These are phyloP conservation scores for Etheostoma nigrum DNA, from an alignment of 2,797 vertebrate species.

Conservation along the genomic window DNA sequence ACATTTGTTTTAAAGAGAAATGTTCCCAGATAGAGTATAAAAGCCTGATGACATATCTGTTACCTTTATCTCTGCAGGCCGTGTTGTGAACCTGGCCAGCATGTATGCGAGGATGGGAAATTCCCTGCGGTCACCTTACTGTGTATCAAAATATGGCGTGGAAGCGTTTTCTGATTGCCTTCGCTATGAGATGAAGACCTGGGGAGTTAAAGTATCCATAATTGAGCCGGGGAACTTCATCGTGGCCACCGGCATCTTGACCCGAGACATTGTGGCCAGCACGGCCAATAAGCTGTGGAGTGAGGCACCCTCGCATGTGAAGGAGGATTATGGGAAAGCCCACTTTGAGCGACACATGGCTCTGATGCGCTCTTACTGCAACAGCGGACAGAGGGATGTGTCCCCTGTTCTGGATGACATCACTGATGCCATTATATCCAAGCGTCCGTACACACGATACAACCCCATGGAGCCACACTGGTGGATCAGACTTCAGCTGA, in stretches of 20 bases:
- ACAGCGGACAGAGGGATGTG: constrained; percentile 82
- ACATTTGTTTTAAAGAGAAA: neutral
- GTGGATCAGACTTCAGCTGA: constrained; percentile 88
- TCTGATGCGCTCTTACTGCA: constrained; percentile 85
- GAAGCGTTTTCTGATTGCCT: constrained; percentile 92
- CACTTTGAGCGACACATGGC: constrained; percentile 83
- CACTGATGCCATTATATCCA: constrained; percentile 84
- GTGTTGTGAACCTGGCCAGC: constrained; percentile 90
- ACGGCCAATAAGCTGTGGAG: constrained; percentile 87
- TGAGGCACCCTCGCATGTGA: constrained; percentile 76
- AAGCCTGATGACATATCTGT: neutral
- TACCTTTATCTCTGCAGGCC: constrained; percentile 77
- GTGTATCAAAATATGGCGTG: constrained; percentile 89
- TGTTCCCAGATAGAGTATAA: neutral
- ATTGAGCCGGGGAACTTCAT: constrained; percentile 90
- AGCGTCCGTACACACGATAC: constrained; percentile 86
- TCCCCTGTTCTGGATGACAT: constrained; percentile 85
- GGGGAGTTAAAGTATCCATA: constrained; percentile 89
- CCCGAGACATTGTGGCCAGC: constrained; percentile 73
- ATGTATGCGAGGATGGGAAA: constrained; percentile 88
- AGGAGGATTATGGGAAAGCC: constrained; percentile 86
- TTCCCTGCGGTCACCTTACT: constrained; percentile 87
- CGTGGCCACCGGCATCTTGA: constrained; percentile 88
- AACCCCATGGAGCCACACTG: constrained; percentile 87
- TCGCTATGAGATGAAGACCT: constrained; percentile 91